Conservation (phyloP, 2,888 invertebrate genomes). For the Drosophila vallismaia region DNA sequence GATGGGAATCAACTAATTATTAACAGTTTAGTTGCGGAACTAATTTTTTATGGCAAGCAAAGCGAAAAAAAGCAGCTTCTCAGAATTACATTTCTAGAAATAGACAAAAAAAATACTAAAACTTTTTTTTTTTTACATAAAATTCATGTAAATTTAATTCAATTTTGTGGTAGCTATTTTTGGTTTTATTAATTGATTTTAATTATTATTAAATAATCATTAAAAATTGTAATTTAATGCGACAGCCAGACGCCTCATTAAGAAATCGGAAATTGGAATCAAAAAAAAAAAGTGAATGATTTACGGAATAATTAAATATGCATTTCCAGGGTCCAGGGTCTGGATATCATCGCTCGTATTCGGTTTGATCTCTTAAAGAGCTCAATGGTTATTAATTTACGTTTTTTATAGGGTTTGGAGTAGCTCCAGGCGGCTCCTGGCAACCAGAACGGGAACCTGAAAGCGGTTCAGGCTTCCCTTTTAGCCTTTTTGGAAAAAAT, state of each 20-base stretch:
- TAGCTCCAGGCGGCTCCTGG: background rate
- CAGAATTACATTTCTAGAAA: too few relatives aligned
- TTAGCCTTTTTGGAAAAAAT: conserved; percentile 60
- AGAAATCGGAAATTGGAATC: conserved; percentile 13
- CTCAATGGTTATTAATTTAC: conserved; percentile 69
- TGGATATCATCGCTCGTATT: too few relatives aligned
- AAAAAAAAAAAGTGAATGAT: conserved; percentile 60
- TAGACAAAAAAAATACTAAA: too few relatives aligned
- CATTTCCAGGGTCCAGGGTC: conserved; percentile 58
- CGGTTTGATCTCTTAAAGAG: conserved; percentile 48
- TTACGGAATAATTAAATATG: conserved; percentile 74
- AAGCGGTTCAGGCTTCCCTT: conserved; percentile 9
- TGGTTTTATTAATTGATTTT: background rate
- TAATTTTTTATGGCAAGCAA: conserved; percentile 1
- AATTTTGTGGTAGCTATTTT: background rate
- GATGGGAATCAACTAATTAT: conserved; percentile 7
- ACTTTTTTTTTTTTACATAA: too few relatives aligned
- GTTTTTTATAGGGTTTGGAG: conserved; percentile 8
- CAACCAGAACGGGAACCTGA: conserved; percentile 16
- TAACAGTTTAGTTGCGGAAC: background rate
- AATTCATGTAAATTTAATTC: too few relatives aligned
- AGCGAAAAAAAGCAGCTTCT: too few relatives aligned
- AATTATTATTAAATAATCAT: conserved; percentile 40
- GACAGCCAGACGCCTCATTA: conserved; percentile 41
- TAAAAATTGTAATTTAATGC: conserved; percentile 57